Percentiles rank a stretch among this genome's conserved stretches.
Conservation (phyloP, 2,888 invertebrate species). For the Polydrusus cervinus region DNA sequence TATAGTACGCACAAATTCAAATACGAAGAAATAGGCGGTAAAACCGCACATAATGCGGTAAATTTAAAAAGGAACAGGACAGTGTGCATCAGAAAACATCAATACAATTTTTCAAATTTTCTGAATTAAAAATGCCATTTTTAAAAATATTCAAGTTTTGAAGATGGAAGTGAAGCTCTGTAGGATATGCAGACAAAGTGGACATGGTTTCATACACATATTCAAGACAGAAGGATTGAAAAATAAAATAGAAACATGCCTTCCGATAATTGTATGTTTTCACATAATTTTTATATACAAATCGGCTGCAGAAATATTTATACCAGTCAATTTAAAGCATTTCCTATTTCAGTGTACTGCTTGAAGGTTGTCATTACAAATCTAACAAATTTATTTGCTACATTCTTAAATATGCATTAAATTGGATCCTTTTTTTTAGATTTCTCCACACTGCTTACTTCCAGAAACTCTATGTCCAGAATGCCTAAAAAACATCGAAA, state of each 20-base stretch:
- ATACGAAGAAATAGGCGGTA: background rate
- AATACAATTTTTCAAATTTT: background rate
- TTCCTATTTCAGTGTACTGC: background rate
- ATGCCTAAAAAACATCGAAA: conserved; percentile 66
- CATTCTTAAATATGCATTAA: no score
- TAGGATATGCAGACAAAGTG: conserved; percentile 68
- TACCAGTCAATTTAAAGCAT: background rate
- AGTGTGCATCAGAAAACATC: background rate
- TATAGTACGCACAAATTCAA: background rate
- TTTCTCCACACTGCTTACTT: conserved; percentile 66
- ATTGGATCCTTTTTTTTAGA: conserved; percentile 57
- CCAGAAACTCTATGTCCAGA: conserved; percentile 69
- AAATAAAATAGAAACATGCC: conserved; percentile 70
- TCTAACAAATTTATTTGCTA: background rate
- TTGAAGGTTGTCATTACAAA: background rate
- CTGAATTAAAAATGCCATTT: conserved; percentile 42
- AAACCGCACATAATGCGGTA: conserved; percentile 2
- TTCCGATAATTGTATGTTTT: conserved; percentile 69
- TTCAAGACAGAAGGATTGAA: conserved; percentile 69
- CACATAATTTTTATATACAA: background rate
- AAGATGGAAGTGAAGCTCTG: conserved; percentile 69
- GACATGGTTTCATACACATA: conserved; percentile 66
- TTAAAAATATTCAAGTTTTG: background rate
- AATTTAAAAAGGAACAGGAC: conserved; percentile 6
- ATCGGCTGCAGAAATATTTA: background rate